Conservation (phyloP, 2,888 invertebrate species). For the Macrophya annulata region DNA sequence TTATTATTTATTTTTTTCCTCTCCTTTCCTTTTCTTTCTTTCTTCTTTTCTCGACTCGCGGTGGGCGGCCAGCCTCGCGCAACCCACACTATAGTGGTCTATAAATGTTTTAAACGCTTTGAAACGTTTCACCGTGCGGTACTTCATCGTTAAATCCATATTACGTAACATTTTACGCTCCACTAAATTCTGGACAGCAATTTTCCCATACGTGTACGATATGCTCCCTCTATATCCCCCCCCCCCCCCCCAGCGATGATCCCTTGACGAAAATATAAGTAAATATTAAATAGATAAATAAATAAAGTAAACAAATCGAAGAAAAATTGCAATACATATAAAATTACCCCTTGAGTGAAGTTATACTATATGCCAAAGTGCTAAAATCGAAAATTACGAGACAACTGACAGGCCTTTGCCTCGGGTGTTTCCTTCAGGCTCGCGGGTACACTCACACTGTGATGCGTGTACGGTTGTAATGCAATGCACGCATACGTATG, state of each 20-base stretch:
- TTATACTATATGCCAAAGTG: not conserved
- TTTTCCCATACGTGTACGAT: not conserved
- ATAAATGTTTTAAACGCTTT: slow-evolving; percentile 62
- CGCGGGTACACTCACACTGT: not conserved
- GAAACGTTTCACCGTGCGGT: slow-evolving; percentile 56
- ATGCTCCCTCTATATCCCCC: too few relatives aligned
- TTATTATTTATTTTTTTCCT: slow-evolving; percentile 29
- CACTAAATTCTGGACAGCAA: slow-evolving; percentile 26
- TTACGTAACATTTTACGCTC: slow-evolving; percentile 34
- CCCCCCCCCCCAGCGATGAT: not conserved
- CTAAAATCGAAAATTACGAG: slow-evolving; percentile 63
- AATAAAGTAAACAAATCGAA: not conserved
- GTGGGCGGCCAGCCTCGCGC: slow-evolving; percentile 58
- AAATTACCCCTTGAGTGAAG: not conserved
- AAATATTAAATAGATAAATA: not conserved
- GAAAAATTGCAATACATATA: not conserved
- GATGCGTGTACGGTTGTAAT: not conserved
- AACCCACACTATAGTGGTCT: slow-evolving; percentile 46
- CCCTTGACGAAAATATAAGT: not conserved
- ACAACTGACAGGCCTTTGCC: slow-evolving; percentile 64
- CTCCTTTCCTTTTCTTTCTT: not conserved
- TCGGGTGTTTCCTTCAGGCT: slow-evolving; percentile 58
- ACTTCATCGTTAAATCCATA: slow-evolving; percentile 31
- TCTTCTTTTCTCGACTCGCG: slow-evolving; percentile 28
- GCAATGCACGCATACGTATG: not conserved